Evolutionary conservation across 1,140 invertebrate species (phyloP).

Genomic region (Anadara kagoshimensis): DNA sequence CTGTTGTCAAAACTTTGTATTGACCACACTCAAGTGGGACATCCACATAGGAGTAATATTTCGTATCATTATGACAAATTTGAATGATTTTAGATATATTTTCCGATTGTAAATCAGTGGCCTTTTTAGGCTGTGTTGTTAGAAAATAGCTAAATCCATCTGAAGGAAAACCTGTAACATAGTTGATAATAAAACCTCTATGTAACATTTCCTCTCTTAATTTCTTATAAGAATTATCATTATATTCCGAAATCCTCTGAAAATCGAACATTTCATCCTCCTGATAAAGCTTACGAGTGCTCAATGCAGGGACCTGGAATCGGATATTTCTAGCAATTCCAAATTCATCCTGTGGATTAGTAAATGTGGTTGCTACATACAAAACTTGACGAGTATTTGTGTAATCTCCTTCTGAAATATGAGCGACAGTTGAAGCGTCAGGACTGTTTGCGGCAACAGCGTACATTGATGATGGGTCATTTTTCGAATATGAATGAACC

Average conservation of each 20-base stretch:
- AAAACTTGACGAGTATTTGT: conserved; percentile 2
- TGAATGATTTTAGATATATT: conserved; percentile 92
- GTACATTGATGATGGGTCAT: no score
- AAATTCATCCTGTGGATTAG: conserved; percentile 18
- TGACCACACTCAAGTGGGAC: conserved; percentile 94
- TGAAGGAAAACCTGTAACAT: conserved; percentile 95
- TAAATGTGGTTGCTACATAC: conserved; percentile 10
- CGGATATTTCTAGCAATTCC: neutral
- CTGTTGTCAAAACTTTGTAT: conserved; percentile 94
- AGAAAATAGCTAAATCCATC: conserved; percentile 97
- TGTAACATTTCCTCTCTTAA: conserved; percentile 37
- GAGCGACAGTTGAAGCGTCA: conserved; percentile 5
- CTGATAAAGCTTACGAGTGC: neutral
- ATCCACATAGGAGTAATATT: conserved; percentile 93
- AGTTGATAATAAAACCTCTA: conserved; percentile 81
- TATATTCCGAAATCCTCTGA: neutral
- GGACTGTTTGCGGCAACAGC: conserved; percentile 5
- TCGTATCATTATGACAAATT: conserved; percentile 95
- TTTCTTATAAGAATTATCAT: conserved; percentile 16
- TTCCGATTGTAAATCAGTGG: conserved; percentile 81
- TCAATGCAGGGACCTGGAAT: neutral
- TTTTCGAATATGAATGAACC: neutral
- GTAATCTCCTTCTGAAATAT: neutral
- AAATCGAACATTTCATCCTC: neutral
- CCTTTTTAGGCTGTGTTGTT: conserved; percentile 89